A percentile compares a stretch with the other conserved stretches of the same genome.
Conservation (phyloP, 2,888 invertebrate species). For the Trissolcus brochymenae region DNA sequence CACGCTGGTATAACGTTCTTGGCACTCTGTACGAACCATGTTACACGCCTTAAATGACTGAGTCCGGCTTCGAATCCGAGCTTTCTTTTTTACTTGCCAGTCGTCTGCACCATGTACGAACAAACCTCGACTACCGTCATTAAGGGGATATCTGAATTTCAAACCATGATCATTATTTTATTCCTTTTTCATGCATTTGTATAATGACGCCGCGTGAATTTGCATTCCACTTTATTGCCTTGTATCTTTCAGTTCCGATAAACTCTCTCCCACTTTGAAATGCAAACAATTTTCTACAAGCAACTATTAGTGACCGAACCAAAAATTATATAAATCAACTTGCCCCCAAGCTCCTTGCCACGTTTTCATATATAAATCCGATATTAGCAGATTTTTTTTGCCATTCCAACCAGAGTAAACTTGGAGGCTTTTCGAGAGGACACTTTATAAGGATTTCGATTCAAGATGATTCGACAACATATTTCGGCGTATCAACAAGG, state of each 20-base stretch:
- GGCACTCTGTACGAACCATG: conserved; percentile 57
- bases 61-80: conserved; percentile 50
- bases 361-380: too few relatives aligned
- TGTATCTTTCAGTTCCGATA: conserved; percentile 21
- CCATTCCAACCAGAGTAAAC: too few relatives aligned
- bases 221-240: conserved; percentile 43
- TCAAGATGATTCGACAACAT: conserved; percentile 49
- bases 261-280: conserved; percentile 3
- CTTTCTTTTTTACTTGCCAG: conserved; percentile 54
- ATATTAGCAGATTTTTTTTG: too few relatives aligned
- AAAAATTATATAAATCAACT: too few relatives aligned
- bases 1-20: conserved; percentile 54
- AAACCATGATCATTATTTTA: conserved; percentile 42
- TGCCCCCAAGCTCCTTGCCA: too few relatives aligned
- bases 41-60: conserved; percentile 56
- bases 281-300: conserved; percentile 2
- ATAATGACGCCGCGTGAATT: conserved; percentile 44
- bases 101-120: conserved; percentile 53
- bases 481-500: conserved; percentile 45
- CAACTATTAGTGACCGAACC: neutral
- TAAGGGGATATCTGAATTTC: conserved; percentile 55
- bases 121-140: conserved; percentile 56
- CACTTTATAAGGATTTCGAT: conserved; percentile 39
- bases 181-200: conserved; percentile 49
- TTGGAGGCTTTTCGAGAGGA: neutral